A percentile compares a stretch with the other conserved stretches of the same genome.
Evolutionary conservation across 2,797 vertebrate genomes (phyloP).

Genomic region (Ciconia nigra): DNA sequence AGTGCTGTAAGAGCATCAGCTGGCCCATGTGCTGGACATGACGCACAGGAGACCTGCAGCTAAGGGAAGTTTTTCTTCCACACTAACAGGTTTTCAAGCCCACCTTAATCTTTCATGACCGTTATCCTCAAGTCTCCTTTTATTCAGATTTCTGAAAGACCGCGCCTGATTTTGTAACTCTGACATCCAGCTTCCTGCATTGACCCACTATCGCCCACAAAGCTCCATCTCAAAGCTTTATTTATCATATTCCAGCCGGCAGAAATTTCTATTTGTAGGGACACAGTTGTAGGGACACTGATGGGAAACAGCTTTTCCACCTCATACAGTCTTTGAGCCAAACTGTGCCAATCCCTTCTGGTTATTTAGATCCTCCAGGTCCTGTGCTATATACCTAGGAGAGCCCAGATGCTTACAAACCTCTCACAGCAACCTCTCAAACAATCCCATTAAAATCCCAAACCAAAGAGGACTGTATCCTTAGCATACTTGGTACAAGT

Average conservation of each 20-base stretch:
- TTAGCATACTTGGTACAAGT: neutral
- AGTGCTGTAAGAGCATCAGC: neutral
- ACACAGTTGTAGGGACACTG: neutral
- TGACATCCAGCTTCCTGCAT: neutral
- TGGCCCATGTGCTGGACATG: fast-evolving
- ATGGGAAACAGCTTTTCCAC: neutral
- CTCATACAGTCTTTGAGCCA: neutral
- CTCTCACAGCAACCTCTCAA: neutral
- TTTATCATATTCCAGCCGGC: neutral
- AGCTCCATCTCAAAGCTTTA: neutral
- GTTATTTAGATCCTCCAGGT: neutral
- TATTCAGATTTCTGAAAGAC: neutral
- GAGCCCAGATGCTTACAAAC: neutral
- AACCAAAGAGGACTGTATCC: too few species aligned
- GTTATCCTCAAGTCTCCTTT: neutral
- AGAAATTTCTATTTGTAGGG: neutral
- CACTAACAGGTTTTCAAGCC: neutral
- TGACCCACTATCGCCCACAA: neutral
- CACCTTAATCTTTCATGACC: slow-evolving; percentile 8
- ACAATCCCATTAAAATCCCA: neutral
- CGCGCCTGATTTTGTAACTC: neutral
- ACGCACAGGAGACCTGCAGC: fast-evolving
- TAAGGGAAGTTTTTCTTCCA: neutral
- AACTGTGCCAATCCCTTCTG: neutral
- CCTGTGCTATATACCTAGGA: neutral